phyloP scores from a whole-genome alignment of 2,888 invertebrate species.

The Yponomeuta malinellus region DNA sequence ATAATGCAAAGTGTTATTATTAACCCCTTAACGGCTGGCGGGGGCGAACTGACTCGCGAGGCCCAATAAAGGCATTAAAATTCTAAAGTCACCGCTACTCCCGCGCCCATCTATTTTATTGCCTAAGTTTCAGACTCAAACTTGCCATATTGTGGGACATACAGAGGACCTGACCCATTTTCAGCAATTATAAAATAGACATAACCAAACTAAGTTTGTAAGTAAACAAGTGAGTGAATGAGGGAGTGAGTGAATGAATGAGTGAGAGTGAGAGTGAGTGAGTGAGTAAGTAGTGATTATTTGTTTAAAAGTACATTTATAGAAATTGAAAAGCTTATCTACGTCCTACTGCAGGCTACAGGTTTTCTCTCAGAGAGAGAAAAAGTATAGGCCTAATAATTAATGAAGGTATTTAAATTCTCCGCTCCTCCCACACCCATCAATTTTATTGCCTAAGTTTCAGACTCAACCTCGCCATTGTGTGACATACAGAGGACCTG shows the following conservation, averaged over 20 bases:
- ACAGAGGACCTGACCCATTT: background rate
- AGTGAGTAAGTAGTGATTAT: too few relatives aligned
- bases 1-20: slow-evolving; percentile 20
- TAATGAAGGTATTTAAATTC: slow-evolving; percentile 42
- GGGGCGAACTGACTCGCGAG: slow-evolving; percentile 28
- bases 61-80: slow-evolving; percentile 40
- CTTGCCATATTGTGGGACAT: background rate
- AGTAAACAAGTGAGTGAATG: too few relatives aligned
- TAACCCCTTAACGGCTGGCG: slow-evolving; percentile 30
- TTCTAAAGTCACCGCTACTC: slow-evolving; percentile 26
- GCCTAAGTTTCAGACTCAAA: slow-evolving; percentile 6
- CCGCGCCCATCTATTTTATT: slow-evolving; percentile 14
- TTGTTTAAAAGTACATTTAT: too few relatives aligned
- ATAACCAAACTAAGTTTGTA: too few relatives aligned
- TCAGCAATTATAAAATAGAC: background rate
- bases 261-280: too few relatives aligned
- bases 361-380: too few relatives aligned
- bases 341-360: too few relatives aligned
- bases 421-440: slow-evolving; percentile 11
- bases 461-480: background rate
- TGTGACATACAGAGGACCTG: background rate
- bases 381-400: background rate
- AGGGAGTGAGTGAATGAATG: too few relatives aligned
- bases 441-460: slow-evolving; percentile 15
- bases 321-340: too few relatives aligned